Evolutionary conservation across 1,140 invertebrate genomes (phyloP).

Genomic region (Dinoponera quadriceps): DNA sequence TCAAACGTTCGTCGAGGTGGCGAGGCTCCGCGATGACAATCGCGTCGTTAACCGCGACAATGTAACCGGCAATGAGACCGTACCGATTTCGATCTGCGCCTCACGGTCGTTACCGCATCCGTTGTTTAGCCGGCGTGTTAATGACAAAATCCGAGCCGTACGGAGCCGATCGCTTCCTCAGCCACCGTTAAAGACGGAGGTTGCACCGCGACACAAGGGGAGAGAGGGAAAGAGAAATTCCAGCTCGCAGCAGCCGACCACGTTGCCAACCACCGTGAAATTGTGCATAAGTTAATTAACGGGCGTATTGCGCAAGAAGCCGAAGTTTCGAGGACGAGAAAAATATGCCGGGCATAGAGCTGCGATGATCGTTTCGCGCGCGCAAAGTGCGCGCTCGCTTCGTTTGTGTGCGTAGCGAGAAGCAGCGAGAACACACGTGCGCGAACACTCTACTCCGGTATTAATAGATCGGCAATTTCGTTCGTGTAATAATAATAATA

Average conservation of each 20-base stretch:
- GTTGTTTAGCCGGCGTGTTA: not conserved
- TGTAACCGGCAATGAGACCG: slow-evolving; percentile 8
- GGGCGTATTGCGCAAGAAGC: not conserved
- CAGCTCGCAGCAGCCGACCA: not conserved
- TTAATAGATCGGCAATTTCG: not conserved
- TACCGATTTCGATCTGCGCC: not conserved
- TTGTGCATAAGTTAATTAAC: slow-evolving; percentile 52
- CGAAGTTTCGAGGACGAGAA: slow-evolving; percentile 7
- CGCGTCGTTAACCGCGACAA: slow-evolving; percentile 8
- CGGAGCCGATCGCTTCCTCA: not conserved
- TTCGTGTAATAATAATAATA: not conserved
- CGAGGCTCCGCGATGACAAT: slow-evolving; percentile 13
- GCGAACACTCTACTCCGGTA: not conserved
- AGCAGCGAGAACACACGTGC: slow-evolving; percentile 10
- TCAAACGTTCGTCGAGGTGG: slow-evolving; percentile 1
- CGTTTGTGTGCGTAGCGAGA: not conserved
- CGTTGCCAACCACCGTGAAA: slow-evolving; percentile 29
- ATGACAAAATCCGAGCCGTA: not conserved
- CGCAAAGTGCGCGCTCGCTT: slow-evolving; percentile 6
- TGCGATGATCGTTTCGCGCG: slow-evolving; percentile 21
- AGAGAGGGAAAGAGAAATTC: not conserved
- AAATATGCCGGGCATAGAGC: slow-evolving; percentile 21
- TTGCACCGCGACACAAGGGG: not conserved
- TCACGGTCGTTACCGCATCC: slow-evolving; percentile 3
- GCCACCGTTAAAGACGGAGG: not conserved